Evolutionary conservation across 2,888 invertebrate genomes (phyloP).

Genomic region (Phaedon cochleariae): DNA sequence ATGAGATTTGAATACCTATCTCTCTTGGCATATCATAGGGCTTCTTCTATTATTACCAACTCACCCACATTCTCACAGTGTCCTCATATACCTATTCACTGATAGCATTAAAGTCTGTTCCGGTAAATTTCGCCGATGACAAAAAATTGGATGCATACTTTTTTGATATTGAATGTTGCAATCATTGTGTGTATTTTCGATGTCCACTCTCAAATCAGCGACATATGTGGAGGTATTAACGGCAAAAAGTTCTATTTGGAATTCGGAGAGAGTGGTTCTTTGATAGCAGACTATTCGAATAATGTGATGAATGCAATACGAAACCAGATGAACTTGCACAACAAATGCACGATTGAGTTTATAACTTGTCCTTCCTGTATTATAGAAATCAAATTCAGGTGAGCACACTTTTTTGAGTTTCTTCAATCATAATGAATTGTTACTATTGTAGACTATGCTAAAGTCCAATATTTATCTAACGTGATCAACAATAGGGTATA

Average conservation of each 20-base stretch:
- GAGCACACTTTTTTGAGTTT: slow-evolving; percentile 34
- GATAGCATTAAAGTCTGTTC: not conserved
- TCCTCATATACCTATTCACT: not conserved
- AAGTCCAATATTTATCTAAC: no score
- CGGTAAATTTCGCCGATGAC: not conserved
- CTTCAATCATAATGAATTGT: not conserved
- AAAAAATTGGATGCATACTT: slow-evolving; percentile 9
- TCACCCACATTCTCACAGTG: not conserved
- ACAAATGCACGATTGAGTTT: slow-evolving; percentile 70
- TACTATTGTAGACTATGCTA: no score
- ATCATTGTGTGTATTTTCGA: slow-evolving; percentile 13
- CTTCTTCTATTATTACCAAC: slow-evolving; percentile 26
- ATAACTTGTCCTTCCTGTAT: slow-evolving; percentile 77
- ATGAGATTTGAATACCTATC: slow-evolving; percentile 28
- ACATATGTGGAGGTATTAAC: slow-evolving; percentile 42
- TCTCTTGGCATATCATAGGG: slow-evolving; percentile 16
- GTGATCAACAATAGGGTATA: no score
- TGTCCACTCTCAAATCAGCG: slow-evolving; percentile 27
- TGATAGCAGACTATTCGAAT: slow-evolving; percentile 56
- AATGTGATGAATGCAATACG: slow-evolving; percentile 32
- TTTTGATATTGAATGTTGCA: not conserved
- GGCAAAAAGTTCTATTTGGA: slow-evolving; percentile 56
- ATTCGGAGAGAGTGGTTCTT: slow-evolving; percentile 56
- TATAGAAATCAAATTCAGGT: slow-evolving; percentile 65
- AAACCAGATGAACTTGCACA: slow-evolving; percentile 52